Conservation (phyloP, 2,113 vertebrate species). For the Gulo gulo region DNA sequence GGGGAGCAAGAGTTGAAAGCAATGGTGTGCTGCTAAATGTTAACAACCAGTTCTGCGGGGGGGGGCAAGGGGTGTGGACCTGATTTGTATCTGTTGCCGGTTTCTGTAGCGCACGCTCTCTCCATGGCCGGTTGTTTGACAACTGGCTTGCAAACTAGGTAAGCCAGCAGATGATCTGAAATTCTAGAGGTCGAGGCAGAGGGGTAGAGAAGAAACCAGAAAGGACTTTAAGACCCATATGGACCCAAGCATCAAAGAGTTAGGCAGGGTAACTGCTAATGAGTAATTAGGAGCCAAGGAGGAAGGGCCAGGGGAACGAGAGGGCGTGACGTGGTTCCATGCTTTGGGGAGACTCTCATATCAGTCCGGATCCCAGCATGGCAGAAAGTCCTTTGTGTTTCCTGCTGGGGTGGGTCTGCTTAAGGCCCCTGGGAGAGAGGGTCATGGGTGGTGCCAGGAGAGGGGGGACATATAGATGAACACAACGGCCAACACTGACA, state of each 20-base stretch:
- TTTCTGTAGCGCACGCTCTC: neutral
- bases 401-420: neutral
- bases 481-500: neutral
- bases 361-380: neutral
- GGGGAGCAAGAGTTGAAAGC: neutral
- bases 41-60: neutral
- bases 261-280: too few relatives aligned
- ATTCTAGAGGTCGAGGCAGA: neutral
- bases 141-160: neutral
- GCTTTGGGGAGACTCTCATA: neutral
- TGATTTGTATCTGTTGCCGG: neutral
- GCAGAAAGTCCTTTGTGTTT: neutral
- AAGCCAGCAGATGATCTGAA: neutral
- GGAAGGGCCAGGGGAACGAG: neutral
- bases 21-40: too few relatives aligned
- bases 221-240: neutral
- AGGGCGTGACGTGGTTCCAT: rapidly evolving
- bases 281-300: neutral
- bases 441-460: neutral
- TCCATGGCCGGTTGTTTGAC: neutral
- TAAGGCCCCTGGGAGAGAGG: neutral
- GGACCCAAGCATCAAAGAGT: neutral
- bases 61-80: neutral
- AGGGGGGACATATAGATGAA: neutral
- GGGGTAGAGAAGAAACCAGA: neutral